Percentiles rank a stretch among this genome's conserved stretches.
Evolutionary conservation across 2,113 vertebrate genomes (phyloP).

Genomic region (Megalops atlanticus): DNA sequence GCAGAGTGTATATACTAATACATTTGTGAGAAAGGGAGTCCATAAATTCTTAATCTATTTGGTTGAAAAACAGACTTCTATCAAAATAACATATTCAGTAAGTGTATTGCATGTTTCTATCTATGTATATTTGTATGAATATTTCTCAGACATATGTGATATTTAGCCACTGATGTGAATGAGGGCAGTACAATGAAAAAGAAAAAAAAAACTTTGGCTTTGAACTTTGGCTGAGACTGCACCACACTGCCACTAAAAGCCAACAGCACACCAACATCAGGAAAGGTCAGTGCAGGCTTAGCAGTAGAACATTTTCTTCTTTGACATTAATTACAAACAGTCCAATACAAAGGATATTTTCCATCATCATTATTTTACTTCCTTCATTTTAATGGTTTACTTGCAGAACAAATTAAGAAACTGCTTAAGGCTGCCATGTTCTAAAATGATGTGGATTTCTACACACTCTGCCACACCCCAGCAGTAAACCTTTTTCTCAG

Average conservation of each 20-base stretch:
- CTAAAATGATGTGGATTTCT: not conserved
- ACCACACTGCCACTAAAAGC: not conserved
- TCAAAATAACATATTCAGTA: too few relatives aligned
- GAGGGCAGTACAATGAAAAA: not conserved
- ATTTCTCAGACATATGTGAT: not conserved
- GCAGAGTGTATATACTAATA: too few relatives aligned
- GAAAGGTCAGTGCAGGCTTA: too few relatives aligned
- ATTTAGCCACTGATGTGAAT: not conserved
- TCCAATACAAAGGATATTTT: not conserved
- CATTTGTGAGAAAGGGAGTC: too few relatives aligned
- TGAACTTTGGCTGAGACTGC: not conserved
- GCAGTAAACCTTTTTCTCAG: not conserved
- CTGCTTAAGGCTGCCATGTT: not conserved
- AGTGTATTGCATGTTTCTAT: too few relatives aligned
- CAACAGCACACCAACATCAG: not conserved
- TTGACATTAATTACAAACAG: too few relatives aligned
- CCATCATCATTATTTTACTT: not conserved
- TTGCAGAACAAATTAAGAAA: not conserved
- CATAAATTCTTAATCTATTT: too few relatives aligned
- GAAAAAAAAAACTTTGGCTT: not conserved
- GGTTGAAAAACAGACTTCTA: too few relatives aligned
- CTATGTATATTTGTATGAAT: too few relatives aligned
- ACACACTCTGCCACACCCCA: not conserved
- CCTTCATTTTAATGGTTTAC: not conserved
- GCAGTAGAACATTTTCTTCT: too few relatives aligned